phyloP scores from a whole-genome alignment of 2,113 vertebrate genomes.

The Stictonetta naevosa region DNA sequence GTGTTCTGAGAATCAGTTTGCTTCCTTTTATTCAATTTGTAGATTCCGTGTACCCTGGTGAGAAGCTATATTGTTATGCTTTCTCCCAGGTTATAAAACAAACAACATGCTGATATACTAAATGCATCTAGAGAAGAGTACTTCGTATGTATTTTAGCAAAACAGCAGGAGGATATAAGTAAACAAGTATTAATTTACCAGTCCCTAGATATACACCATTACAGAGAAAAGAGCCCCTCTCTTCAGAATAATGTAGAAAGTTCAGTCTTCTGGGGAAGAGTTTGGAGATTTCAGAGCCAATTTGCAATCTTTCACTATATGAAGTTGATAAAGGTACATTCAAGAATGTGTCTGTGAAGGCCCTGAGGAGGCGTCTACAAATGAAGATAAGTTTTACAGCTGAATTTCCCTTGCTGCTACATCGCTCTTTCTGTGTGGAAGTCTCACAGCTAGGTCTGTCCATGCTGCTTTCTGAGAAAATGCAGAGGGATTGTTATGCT shows the following conservation, averaged over 20 bases:
- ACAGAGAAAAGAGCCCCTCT: constrained; percentile 31
- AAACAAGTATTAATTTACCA: constrained; percentile 73
- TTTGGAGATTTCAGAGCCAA: constrained; percentile 14
- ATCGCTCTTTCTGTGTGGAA: not conserved
- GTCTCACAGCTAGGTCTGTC: not conserved
- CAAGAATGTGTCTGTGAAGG: not conserved
- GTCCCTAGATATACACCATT: constrained; percentile 32
- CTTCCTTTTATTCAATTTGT: constrained; percentile 66
- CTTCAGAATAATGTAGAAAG: constrained; percentile 3
- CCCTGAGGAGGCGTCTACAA: not conserved
- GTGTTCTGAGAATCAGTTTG: constrained; percentile 41
- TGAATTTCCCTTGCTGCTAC: constrained; percentile 22
- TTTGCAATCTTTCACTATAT: constrained; percentile 22
- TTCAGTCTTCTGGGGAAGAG: constrained; percentile 17
- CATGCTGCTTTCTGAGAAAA: not conserved
- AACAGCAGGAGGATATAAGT: constrained; percentile 64
- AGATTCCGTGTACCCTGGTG: constrained; percentile 25
- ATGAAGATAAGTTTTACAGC: not conserved
- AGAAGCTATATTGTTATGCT: constrained; percentile 56
- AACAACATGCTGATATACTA: constrained; percentile 55
- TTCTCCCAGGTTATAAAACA: constrained; percentile 55
- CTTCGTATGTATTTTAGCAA: constrained; percentile 46
- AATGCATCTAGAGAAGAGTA: constrained; percentile 56
- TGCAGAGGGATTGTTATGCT: not conserved
- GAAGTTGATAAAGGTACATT: constrained; percentile 15